Evolutionary conservation across 2,113 vertebrate genomes (phyloP), one percentile per base, ranked within the genome.

Genomic region (Saguinus midas): DNA sequence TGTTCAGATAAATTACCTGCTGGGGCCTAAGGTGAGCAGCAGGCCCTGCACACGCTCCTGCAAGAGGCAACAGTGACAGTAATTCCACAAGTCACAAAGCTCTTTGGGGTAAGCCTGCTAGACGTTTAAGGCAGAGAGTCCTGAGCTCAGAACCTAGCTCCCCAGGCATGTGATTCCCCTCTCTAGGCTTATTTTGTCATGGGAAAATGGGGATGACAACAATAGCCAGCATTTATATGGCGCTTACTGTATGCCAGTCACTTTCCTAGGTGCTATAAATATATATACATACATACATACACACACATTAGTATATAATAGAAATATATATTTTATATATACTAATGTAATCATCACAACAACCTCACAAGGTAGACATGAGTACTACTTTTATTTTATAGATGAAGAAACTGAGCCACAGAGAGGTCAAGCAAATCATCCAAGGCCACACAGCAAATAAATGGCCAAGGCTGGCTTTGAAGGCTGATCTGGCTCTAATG

Each of bases 111-210:
- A 57, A 58, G 6, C 29, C 58, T 50, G 40, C 37, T 72, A 48
- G 50, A 64, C 25, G 10, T 23, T 37, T 43, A 11, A 66, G 27
- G 66, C 64, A 35, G 52, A 27, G 43, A 82, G 0, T n/a, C 27
- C 50, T 66, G 81, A 85, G 66, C 23, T 45, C 83, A 7, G n/a
- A 72, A 66, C n/a, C 23, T 16, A 29, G 52, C 32, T 45, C 16
- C 57, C 12, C 13, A 10, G 27, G 8, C 27, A 3, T 0, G 3
- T 3, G 8, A 8, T 7, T 83, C 16, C 13, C 12, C 29, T 61
- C 80, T 13, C 4, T 9, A n/a, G 23, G 64, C 17, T 66, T 48
- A 8, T 37, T 35, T 29, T 61, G 21, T 81, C 43, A 57, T 48
- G 5, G 4, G 66, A 80, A 55, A 78, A 52, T 27, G 20, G 23